Base-by-base conservation (phyloP, 2,888 invertebrate genomes). In the Thecocarcelia acutangulata region DNA sequence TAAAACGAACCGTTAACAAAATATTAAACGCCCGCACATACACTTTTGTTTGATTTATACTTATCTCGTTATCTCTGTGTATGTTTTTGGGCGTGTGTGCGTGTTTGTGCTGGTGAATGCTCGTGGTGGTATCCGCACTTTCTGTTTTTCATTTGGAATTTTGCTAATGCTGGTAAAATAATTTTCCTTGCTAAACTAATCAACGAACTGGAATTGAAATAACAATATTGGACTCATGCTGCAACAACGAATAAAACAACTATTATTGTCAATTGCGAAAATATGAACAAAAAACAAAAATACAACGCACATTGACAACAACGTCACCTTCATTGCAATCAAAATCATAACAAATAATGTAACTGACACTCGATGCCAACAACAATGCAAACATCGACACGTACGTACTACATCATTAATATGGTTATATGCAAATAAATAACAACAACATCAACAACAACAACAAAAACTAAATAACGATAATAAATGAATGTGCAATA, bases 131-230 rank as follows among this genome's bases (percentile, higher is more conserved):
- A 3, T 33, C 33, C 8, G 33, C 33, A 33, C 33, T 33, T 33
- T 33, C 33, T 9, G 9, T 8, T 33, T 5, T 9, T 33, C 33
- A 33, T 33, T 33, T 33, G 33, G 33, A 33, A 46, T 66, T 73
- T 46, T 48, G 42, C 42, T 52, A 33, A 54, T 46, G 46, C 12
- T 48, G 54, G n/a, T 37, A 64, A 58, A 19, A 15, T 58, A 33
- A n/a, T 33, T 58, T 46, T 11, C 42, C 48, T 54, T 40, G 40
- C 66, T 61, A 59, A 66, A 66, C 66, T 59, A 74, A 78, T 46
- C 73, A 70, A 82, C 82, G 74, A 74, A 75, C 78, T 70, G 82
- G 54, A 78, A 78, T 74, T 64, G 24, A 46, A 82, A 68, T 58
- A 56, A 42, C 46, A 82, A 66, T 59, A 50, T 80, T 77, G 59